phyloP scores from a whole-genome alignment of 2,888 invertebrate genomes.

The Strigamia maritima region DNA sequence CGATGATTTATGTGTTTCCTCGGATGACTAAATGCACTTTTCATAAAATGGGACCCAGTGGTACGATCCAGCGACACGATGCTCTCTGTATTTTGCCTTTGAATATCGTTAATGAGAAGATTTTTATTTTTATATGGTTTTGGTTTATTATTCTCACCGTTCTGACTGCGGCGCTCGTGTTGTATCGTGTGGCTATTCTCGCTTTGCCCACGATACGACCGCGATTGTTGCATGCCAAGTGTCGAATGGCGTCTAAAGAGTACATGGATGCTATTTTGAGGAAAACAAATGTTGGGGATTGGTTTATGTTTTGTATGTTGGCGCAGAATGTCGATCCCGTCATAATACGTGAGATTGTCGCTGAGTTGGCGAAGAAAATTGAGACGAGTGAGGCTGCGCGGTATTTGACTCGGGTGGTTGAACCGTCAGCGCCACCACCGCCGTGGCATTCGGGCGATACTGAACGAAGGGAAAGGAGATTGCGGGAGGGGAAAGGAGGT shows the following conservation, averaged over 20 bases:
- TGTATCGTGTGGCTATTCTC: too few species aligned
- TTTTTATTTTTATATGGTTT: slow-evolving; percentile 61
- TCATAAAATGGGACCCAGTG: slow-evolving; percentile 82
- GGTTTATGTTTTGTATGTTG: slow-evolving; percentile 78
- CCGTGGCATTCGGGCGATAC: too few species aligned
- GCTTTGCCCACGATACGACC: too few species aligned
- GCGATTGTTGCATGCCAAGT: too few species aligned
- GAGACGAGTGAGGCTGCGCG: too few species aligned
- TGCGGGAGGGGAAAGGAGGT: too few species aligned
- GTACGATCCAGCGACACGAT: slow-evolving; percentile 78
- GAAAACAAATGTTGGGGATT: slow-evolving; percentile 59
- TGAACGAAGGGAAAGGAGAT: too few species aligned
- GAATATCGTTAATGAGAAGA: too few species aligned
- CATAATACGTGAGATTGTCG: slow-evolving; percentile 78
- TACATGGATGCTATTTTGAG: slow-evolving; percentile 63
- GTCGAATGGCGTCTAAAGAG: slow-evolving; percentile 57
- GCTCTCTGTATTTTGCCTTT: slow-evolving; percentile 68
- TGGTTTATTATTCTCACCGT: slow-evolving; percentile 67
- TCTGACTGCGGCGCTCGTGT: too few species aligned
- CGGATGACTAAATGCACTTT: slow-evolving; percentile 76
- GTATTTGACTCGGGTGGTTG: too few species aligned
- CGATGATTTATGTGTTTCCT: slow-evolving; percentile 61
- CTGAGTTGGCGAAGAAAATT: slow-evolving; percentile 64
- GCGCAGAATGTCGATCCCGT: slow-evolving; percentile 76
- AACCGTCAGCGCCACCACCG: too few species aligned